Evolutionary conservation across 1,140 invertebrate genomes (phyloP), one percentile per base, ranked within the genome.

Genomic region (Dreissena polymorpha): DNA sequence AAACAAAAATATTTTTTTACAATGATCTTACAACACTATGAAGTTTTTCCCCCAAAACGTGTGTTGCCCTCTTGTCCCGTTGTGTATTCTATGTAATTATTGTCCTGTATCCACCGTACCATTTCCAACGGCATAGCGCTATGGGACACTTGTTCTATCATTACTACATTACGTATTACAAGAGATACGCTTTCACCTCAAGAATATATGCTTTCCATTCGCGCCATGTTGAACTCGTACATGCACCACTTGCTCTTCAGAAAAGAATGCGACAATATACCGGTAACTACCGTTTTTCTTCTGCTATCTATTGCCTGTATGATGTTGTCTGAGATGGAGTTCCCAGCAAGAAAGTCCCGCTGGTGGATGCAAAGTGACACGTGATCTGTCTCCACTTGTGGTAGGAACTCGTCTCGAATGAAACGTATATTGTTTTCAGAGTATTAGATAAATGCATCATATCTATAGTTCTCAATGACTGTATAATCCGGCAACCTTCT

Each of bases 181-280:
- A 81, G 70, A 27, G 29, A 65, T 50, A 21, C 55, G 7, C 12
- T 18, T 18, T 57, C 78, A 10, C 21, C 39, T 16, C 76, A 49
- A 0, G 39, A 63, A 23, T 83, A 69, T 49, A 83, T 70, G 50
- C 73, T 70, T 51, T 83, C 73, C 81, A 83, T 76, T 77, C 81
- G 57, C 23, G 74, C 81, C 73, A 83, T 83, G 50, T 83, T 74
- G 21, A 83, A 77, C 72, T 83, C 81, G 50, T 70, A 95, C 55
- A 94, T 86, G 87, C 95, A 96, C 95, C 95, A 96, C 29, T 95
- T 93, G n/a, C 95, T 95, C 78, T 94, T 94, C 0, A 94, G 93
- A 89, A 95, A 95, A 67, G 93, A 92, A 85, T 95, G 93, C 74
- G 94, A 95, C 50, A 96, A 93, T 14, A 96, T 89, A n/a, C n/a